Evolutionary conservation across 2,797 vertebrate species (phyloP).

Genomic region (Hafferia zeledoni): DNA sequence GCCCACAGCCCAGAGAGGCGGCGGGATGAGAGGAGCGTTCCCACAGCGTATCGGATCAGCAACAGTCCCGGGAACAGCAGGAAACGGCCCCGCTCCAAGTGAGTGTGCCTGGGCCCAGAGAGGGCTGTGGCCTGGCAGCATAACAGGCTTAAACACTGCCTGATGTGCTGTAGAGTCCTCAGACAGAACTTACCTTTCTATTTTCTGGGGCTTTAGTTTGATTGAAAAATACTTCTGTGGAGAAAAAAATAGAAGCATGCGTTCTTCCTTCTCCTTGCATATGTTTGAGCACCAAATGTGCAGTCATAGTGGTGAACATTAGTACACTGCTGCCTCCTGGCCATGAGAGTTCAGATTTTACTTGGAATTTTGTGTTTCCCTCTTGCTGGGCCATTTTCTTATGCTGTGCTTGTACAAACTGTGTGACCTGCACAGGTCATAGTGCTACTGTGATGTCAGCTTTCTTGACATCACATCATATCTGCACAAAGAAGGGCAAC

Average conservation of each 20-base stretch:
- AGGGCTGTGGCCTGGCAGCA: fast-evolving
- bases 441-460: background rate
- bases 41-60: slow-evolving; percentile 83
- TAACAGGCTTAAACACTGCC: background rate
- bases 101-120: background rate
- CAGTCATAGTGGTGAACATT: background rate
- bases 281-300: background rate
- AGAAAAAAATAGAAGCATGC: background rate
- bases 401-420: background rate
- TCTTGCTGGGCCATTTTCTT: background rate
- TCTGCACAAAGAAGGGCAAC: background rate
- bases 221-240: background rate
- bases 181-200: background rate
- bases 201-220: background rate
- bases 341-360: background rate
- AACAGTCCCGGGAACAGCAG: slow-evolving; percentile 83
- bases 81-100: slow-evolving; percentile 89
- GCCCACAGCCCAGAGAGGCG: slow-evolving; percentile 83
- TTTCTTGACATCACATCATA: background rate
- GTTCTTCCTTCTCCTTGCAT: background rate
- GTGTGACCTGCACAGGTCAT: background rate
- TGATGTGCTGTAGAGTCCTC: background rate
- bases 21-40: slow-evolving; percentile 82
- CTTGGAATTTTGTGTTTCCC: background rate
- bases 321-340: background rate